Base-by-base conservation (phyloP, 2,888 invertebrate species). In the Harmothoe impar region DNA sequence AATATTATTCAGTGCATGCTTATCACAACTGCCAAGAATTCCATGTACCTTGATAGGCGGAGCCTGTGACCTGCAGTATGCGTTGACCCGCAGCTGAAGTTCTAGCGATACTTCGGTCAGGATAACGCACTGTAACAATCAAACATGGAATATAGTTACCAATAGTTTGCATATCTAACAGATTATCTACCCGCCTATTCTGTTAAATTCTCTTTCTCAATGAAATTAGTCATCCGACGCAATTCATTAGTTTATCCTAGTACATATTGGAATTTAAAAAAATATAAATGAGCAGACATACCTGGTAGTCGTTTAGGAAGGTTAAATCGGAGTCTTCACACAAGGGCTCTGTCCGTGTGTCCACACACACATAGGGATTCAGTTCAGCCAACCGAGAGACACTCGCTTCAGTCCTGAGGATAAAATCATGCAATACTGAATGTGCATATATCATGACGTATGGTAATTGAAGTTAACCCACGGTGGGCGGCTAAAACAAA, bases 331-430 rank as follows among this genome's bases (percentile, higher is more conserved):
- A 92, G n/a, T 84, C 62, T 17, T 92, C 91, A 85, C 92, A 91
- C n/a, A 95, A 91, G 0, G 92, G 81, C 17, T 92, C 89, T 0
- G 94, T 93, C 68, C 92, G 52, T 0, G 93, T 92, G 31, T 93
- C 93, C 17, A 96, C 93, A 51, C 93, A 93, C 0, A 96, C 95
- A 92, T 96, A 95, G 0, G 95, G 95, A 91, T 96, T 96, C 89
- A 96, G 93, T 90, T 96, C 96, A 7, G 94, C 93, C 33, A 96
- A 91, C 51, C 93, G 92, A 0, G 90, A 90, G 17, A 93, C 91
- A 93, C 95, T 94, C 0, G 95, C 95, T 89, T 95, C 95, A 5
- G 94, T 95, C 89, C 96, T 95, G 93, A n/a, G 93, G 91, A 90
- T 85, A 54, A 35, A n/a, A 35, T 43, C 62, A 62, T 62, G 23